phyloP scores from a whole-genome alignment of 1,140 invertebrate species.

The Drosophila sucinea region DNA sequence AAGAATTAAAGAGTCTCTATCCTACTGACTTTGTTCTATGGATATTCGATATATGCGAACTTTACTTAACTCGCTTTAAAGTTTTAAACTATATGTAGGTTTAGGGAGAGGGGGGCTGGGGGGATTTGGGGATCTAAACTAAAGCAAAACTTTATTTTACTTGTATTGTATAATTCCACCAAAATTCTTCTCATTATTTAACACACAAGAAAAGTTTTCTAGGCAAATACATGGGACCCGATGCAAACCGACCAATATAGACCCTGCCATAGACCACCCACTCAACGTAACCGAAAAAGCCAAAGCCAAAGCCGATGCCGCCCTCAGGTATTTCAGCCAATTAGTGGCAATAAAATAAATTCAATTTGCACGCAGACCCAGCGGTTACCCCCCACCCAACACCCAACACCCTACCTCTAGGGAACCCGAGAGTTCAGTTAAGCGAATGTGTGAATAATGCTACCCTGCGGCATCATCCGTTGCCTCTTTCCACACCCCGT shows the following conservation, averaged over 20 bases:
- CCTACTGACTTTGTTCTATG: too few relatives aligned
- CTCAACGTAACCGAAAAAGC: slow-evolving; percentile 3
- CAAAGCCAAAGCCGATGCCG: slow-evolving; percentile 7
- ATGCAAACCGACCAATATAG: neutral
- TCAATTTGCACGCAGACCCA: slow-evolving; percentile 70
- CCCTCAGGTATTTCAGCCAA: slow-evolving; percentile 81
- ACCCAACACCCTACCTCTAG: neutral
- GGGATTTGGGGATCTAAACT: neutral
- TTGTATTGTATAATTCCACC: slow-evolving; percentile 4
- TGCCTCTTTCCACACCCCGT: slow-evolving; percentile 26
- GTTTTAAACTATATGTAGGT: too few relatives aligned
- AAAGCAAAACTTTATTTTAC: neutral
- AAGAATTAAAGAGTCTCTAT: too few relatives aligned
- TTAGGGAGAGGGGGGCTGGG: too few relatives aligned
- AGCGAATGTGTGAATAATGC: slow-evolving; percentile 81
- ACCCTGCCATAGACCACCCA: slow-evolving; percentile 16
- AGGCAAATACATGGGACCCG: slow-evolving; percentile 29
- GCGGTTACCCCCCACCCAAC: neutral
- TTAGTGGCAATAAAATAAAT: slow-evolving; percentile 83
- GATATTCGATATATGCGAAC: too few relatives aligned
- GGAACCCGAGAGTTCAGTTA: slow-evolving; percentile 43
- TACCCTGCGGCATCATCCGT: slow-evolving; percentile 55
- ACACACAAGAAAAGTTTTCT: slow-evolving; percentile 23
- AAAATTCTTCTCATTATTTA: slow-evolving; percentile 9
- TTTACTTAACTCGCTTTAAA: too few relatives aligned